Evolutionary conservation across 2,888 invertebrate species (phyloP).

Genomic region (Lamellibrachia satsuma): DNA sequence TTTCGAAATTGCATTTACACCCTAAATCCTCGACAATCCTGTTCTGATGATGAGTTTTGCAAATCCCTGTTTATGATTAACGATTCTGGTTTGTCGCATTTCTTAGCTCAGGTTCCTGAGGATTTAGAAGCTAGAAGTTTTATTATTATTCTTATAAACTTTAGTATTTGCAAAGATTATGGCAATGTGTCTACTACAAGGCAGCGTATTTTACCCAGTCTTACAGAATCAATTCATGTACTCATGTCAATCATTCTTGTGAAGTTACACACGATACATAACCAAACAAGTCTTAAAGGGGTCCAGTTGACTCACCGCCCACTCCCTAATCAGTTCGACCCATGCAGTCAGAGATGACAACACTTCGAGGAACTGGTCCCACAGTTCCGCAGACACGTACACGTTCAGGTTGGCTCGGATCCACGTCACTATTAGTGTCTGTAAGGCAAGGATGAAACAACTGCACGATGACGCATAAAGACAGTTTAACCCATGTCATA

Average conservation of each 20-base stretch:
- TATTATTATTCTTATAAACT: background rate
- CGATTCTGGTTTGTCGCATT: too few species aligned
- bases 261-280: background rate
- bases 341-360: constrained; percentile 88
- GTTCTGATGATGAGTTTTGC: too few species aligned
- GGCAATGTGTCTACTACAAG: background rate
- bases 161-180: background rate
- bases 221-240: background rate
- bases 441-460: constrained; percentile 69
- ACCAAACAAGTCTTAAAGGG: background rate
- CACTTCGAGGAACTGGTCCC: constrained; percentile 91
- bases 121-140: too few species aligned
- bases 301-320: constrained; percentile 79
- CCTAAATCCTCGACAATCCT: too few species aligned
- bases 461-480: too few species aligned
- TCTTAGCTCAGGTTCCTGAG: too few species aligned
- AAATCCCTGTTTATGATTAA: too few species aligned
- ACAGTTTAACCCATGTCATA: too few species aligned
- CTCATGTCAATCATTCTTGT: background rate
- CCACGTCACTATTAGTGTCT: constrained; percentile 97
- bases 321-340: constrained; percentile 93
- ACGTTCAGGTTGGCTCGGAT: constrained; percentile 96
- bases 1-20: too few species aligned
- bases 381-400: constrained; percentile 84
- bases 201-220: too few species aligned